Evolutionary conservation across 2,797 vertebrate genomes (phyloP).

Genomic region (Falco columbarius): DNA sequence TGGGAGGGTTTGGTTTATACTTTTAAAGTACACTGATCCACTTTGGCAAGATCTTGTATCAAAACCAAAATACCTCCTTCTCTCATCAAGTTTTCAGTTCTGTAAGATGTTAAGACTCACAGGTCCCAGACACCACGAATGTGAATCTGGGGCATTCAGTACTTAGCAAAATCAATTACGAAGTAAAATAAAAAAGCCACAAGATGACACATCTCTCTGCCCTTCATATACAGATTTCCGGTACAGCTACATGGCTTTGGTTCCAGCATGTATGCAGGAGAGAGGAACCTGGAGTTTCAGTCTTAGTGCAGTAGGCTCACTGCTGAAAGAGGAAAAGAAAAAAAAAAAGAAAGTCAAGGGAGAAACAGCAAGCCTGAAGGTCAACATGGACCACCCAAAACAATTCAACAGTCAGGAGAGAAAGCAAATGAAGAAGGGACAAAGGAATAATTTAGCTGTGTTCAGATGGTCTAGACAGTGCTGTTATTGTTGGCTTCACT

Average conservation of each 20-base stretch:
- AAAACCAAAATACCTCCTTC: neutral
- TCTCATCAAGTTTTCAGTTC: neutral
- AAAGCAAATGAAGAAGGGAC: constrained; percentile 44
- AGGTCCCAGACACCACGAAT: neutral
- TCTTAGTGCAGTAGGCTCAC: neutral
- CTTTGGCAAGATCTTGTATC: neutral
- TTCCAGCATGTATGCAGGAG: neutral
- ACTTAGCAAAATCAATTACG: neutral
- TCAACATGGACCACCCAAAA: constrained; percentile 57
- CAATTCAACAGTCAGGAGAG: constrained; percentile 24
- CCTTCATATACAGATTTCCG: neutral
- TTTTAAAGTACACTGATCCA: neutral
- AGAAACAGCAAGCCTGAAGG: constrained; percentile 10
- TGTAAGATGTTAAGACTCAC: neutral
- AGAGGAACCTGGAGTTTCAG: constrained; percentile 47
- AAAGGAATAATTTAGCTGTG: constrained; percentile 65
- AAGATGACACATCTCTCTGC: constrained; percentile 1
- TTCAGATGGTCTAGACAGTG: constrained; percentile 72
- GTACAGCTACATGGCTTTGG: neutral
- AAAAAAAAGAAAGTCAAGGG: neutral
- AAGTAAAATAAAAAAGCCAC: neutral
- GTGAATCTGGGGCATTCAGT: neutral
- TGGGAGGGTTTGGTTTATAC: neutral
- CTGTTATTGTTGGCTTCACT: constrained; percentile 71
- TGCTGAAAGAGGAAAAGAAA: fast-evolving